phyloP scores from a whole-genome alignment of 2,797 vertebrate genomes.

The Centropyge bicolor region DNA sequence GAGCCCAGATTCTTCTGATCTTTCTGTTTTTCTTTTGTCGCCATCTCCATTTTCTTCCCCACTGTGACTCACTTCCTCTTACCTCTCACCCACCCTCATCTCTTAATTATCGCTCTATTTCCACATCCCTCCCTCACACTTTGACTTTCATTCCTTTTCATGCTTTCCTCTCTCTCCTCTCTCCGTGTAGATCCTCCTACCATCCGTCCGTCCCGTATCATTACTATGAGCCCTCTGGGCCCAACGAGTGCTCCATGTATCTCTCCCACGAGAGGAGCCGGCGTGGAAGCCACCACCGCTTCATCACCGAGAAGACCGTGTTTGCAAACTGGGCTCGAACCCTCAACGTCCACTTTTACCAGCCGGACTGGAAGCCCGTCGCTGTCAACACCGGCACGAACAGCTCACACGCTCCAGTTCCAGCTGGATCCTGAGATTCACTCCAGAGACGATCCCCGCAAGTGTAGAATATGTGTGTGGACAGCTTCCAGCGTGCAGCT shows the following conservation, averaged over 20 bases:
- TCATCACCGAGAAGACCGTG: slow-evolving; percentile 94
- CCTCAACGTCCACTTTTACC: slow-evolving; percentile 92
- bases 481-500: slow-evolving; percentile 45
- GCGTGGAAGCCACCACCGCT: slow-evolving; percentile 93
- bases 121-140: slow-evolving; percentile 66
- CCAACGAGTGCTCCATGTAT: slow-evolving; percentile 95
- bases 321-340: slow-evolving; percentile 95
- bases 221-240: slow-evolving; percentile 93
- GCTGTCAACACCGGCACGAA: slow-evolving; percentile 47
- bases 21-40: slow-evolving; percentile 60
- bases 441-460: slow-evolving; percentile 16
- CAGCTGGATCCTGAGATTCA: slow-evolving; percentile 64
- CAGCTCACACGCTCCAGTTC: slow-evolving; percentile 39
- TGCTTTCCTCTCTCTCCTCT: slow-evolving; percentile 35
- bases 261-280: slow-evolving; percentile 91
- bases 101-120: slow-evolving; percentile 65
- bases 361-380: slow-evolving; percentile 89
- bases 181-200: slow-evolving; percentile 83
- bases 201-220: slow-evolving; percentile 93
- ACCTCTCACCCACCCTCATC: slow-evolving; percentile 16
- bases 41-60: slow-evolving; percentile 40
- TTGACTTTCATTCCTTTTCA: slow-evolving; percentile 72
- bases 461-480: slow-evolving; percentile 42
- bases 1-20: slow-evolving; percentile 59
- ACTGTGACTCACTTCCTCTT: slow-evolving; percentile 31